A percentile compares a stretch with the other conserved stretches of the same genome.
These are phyloP conservation scores for Punctoribates punctum DNA, from an alignment of 2,888 invertebrate species.

Conservation along the genomic window DNA sequence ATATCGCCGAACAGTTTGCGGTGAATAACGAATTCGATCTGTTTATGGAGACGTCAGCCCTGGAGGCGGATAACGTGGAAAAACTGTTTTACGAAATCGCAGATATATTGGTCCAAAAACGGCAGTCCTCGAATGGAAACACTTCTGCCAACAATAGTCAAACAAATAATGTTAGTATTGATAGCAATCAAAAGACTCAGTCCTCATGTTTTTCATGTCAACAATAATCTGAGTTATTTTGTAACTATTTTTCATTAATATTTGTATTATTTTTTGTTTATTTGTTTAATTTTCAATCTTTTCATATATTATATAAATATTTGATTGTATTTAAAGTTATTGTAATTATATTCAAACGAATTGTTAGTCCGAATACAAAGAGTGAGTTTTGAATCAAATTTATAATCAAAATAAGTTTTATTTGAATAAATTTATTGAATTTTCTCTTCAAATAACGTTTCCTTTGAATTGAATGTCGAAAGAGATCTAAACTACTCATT, in stretches of 20 bases:
- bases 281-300: neutral
- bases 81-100: slow-evolving; percentile 95
- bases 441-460: too few species aligned
- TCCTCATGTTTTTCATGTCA: slow-evolving; percentile 37
- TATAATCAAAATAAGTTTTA: too few species aligned
- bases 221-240: neutral
- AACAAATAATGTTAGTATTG: neutral
- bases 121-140: slow-evolving; percentile 14
- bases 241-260: neutral
- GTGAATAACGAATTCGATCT: slow-evolving; percentile 87
- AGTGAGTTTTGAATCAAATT: too few species aligned
- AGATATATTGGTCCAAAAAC: slow-evolving; percentile 39
- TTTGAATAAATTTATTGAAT: too few species aligned
- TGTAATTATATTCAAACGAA: too few species aligned
- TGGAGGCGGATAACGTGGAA: slow-evolving; percentile 96
- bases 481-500: too few species aligned
- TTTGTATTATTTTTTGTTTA: neutral
- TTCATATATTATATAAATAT: neutral
- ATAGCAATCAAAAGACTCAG: slow-evolving; percentile 23
- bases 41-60: slow-evolving; percentile 95
- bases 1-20: slow-evolving; percentile 90
- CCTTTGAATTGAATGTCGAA: too few species aligned
- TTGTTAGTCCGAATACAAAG: too few species aligned
- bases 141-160: neutral
- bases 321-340: too few species aligned